A percentile compares a stretch with the other conserved stretches of the same genome.
phyloP scores from a whole-genome alignment of 2,888 invertebrate species.

The Thumatha senex region DNA sequence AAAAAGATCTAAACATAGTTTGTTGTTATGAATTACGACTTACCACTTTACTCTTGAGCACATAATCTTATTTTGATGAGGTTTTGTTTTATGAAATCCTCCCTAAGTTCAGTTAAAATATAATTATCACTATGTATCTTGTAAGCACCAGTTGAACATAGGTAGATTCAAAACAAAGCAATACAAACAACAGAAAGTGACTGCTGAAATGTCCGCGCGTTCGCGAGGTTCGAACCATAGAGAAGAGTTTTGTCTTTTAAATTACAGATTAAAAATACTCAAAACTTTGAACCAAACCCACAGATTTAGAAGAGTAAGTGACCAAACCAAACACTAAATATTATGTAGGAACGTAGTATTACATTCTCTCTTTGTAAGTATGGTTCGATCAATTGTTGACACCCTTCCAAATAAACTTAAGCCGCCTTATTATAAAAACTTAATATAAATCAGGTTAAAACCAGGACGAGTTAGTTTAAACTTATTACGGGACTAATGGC shows the following conservation, averaged over 20 bases:
- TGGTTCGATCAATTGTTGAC: too few relatives aligned
- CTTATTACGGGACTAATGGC: too few relatives aligned
- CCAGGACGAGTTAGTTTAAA: too few relatives aligned
- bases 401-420: too few relatives aligned
- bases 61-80: slow-evolving; percentile 17
- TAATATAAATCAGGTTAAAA: too few relatives aligned
- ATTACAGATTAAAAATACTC: background rate
- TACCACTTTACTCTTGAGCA: slow-evolving; percentile 22
- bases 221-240: background rate
- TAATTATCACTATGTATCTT: slow-evolving; percentile 23
- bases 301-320: too few relatives aligned
- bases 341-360: too few relatives aligned
- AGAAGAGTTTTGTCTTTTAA: background rate
- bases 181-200: slow-evolving; percentile 44
- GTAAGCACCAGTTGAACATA: slow-evolving; percentile 18
- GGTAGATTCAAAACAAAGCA: slow-evolving; percentile 32
- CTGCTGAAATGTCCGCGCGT: slow-evolving; percentile 6
- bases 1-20: too few relatives aligned
- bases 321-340: too few relatives aligned
- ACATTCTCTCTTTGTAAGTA: too few relatives aligned
- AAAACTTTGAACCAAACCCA: background rate
- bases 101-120: slow-evolving; percentile 13
- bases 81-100: slow-evolving; percentile 13
- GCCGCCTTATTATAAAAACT: too few relatives aligned
- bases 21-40: slow-evolving; percentile 13